phyloP scores from a whole-genome alignment of 2,888 invertebrate species.

The Hymenopus coronatus region DNA sequence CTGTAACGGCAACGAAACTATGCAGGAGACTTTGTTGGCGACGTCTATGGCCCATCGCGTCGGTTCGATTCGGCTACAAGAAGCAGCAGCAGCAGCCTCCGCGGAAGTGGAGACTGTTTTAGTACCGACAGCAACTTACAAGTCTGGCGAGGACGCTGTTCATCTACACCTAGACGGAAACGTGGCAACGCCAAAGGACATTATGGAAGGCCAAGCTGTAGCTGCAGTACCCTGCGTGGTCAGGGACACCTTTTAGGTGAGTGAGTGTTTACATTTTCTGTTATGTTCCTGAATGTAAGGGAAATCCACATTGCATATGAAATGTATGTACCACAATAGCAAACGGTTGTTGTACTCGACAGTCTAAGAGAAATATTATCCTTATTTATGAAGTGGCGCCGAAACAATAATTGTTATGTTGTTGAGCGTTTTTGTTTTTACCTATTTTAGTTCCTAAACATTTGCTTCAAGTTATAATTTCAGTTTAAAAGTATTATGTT shows the following conservation, averaged over 20 bases:
- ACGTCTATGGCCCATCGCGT: constrained; percentile 41
- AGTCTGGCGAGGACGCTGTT: constrained; percentile 29
- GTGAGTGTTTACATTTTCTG: background rate
- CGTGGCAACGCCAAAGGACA: background rate
- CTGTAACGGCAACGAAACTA: constrained; percentile 69
- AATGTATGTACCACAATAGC: too few relatives aligned
- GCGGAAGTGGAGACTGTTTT: constrained; percentile 59
- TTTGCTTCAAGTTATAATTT: too few relatives aligned
- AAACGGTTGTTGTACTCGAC: too few relatives aligned
- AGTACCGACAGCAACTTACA: constrained; percentile 42
- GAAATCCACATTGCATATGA: too few relatives aligned
- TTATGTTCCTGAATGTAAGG: too few relatives aligned
- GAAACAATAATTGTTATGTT: too few relatives aligned
- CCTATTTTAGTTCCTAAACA: too few relatives aligned
- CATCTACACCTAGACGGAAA: constrained; percentile 28
- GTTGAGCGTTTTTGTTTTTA: too few relatives aligned
- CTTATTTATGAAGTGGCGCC: too few relatives aligned
- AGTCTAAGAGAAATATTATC: too few relatives aligned
- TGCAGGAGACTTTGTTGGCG: constrained; percentile 63
- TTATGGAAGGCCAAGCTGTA: background rate
- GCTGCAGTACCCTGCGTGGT: background rate
- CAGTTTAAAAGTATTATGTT: too few relatives aligned
- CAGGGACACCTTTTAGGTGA: background rate
- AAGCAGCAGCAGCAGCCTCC: constrained; percentile 46
- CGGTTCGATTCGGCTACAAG: constrained; percentile 11